Percentiles rank a stretch among this genome's conserved stretches.
phyloP scores from a whole-genome alignment of 2,113 vertebrate genomes.

The Pimephales promelas region DNA sequence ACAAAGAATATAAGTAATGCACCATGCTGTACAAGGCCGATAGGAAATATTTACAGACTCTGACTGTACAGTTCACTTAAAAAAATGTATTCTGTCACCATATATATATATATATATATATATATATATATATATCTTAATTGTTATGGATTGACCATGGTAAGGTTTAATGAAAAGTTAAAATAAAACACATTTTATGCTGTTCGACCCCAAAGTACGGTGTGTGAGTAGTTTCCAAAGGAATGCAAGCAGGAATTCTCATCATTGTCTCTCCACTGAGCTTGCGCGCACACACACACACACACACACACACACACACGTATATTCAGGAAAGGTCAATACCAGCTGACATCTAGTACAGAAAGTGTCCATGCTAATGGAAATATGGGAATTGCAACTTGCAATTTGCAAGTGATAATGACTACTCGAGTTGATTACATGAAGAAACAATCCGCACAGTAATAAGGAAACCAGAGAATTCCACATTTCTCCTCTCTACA shows the following conservation, averaged over 20 bases:
- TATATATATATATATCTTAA: neutral
- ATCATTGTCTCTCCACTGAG: constrained; percentile 47
- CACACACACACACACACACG: constrained; percentile 38
- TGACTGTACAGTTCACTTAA: neutral
- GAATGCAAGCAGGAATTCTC: constrained; percentile 51
- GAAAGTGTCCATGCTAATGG: neutral
- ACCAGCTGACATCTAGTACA: neutral
- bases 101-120: neutral
- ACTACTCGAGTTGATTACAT: neutral
- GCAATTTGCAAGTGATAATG: neutral
- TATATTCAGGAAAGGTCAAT: constrained; percentile 4
- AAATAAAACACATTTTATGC: neutral
- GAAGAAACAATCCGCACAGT: neutral
- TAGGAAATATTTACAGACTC: neutral
- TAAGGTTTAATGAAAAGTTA: neutral
- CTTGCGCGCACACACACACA: constrained; percentile 10
- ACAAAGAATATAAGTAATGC: neutral
- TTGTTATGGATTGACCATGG: neutral
- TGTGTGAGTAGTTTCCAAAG: constrained; percentile 43
- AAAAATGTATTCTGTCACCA: neutral
- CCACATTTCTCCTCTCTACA: constrained; percentile 27
- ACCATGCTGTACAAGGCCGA: neutral
- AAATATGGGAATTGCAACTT: neutral
- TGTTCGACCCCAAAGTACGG: neutral
- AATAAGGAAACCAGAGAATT: constrained; percentile 1